phyloP scores from a whole-genome alignment of 1,140 invertebrate genomes.

The Bombus cullumanus region DNA sequence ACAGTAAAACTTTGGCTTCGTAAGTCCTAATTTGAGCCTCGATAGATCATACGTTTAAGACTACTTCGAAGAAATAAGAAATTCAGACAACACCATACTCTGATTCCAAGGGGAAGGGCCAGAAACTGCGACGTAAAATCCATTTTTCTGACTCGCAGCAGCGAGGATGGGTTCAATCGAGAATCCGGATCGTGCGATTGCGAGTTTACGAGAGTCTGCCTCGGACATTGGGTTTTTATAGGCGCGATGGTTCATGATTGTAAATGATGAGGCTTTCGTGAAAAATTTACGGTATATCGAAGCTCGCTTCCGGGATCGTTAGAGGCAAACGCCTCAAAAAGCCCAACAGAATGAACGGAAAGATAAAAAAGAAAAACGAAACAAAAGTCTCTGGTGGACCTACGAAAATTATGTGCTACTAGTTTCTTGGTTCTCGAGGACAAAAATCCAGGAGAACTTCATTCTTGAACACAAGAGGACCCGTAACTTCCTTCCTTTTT shows the following conservation, averaged over 20 bases:
- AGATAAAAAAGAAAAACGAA: neutral
- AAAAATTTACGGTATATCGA: constrained; percentile 42
- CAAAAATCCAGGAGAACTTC: neutral
- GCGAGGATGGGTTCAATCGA: constrained; percentile 29
- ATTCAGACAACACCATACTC: neutral
- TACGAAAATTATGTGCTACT: neutral
- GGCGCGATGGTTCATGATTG: constrained; percentile 28
- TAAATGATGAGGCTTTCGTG: constrained; percentile 24
- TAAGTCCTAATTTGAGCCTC: neutral
- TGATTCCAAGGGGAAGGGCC: too few species aligned
- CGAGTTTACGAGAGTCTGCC: constrained; percentile 44
- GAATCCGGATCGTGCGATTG: neutral
- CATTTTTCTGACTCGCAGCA: neutral
- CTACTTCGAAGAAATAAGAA: neutral
- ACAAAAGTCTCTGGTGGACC: neutral
- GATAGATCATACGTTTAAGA: neutral
- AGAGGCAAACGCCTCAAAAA: neutral
- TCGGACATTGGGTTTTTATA: constrained; percentile 37
- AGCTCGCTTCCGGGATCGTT: constrained; percentile 18
- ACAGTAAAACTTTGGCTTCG: neutral
- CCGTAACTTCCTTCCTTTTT: neutral
- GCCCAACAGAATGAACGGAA: neutral
- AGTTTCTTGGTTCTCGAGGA: neutral
- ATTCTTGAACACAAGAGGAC: neutral
- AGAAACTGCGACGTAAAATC: constrained; percentile 9